phyloP scores from a whole-genome alignment of 2,797 vertebrate genomes.

The Sebastolobus altivelis region DNA sequence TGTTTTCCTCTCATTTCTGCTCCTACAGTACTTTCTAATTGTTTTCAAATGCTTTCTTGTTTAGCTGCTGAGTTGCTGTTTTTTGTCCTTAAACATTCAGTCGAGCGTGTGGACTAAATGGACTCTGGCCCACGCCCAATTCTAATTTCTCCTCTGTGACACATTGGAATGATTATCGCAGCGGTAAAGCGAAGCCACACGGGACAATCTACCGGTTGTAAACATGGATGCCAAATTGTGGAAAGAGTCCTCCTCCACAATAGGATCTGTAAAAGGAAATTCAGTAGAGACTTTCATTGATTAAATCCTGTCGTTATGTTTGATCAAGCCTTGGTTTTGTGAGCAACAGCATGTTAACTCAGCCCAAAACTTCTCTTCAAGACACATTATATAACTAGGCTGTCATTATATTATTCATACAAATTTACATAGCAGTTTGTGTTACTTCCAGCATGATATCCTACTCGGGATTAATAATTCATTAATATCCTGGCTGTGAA shows the following conservation, averaged over 20 bases:
- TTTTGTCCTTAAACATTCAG: slow-evolving; percentile 59
- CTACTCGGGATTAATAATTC: neutral
- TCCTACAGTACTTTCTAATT: slow-evolving; percentile 26
- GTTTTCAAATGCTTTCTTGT: slow-evolving; percentile 40
- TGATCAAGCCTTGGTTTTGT: slow-evolving; percentile 22
- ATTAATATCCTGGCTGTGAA: neutral
- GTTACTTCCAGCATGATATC: neutral
- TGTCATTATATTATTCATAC: neutral
- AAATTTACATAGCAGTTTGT: neutral
- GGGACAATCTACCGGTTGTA: slow-evolving; percentile 60
- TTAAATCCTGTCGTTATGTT: slow-evolving; percentile 10
- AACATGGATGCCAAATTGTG: slow-evolving; percentile 64
- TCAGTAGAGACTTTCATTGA: slow-evolving; percentile 12
- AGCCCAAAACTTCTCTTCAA: neutral
- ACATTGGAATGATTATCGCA: slow-evolving; percentile 77
- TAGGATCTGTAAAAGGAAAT: slow-evolving; percentile 24
- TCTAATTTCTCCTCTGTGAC: slow-evolving; percentile 65
- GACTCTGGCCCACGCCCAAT: slow-evolving; percentile 58
- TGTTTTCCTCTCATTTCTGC: slow-evolving; percentile 15
- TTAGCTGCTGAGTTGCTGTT: slow-evolving; percentile 66
- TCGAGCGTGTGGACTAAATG: slow-evolving; percentile 48
- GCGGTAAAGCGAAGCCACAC: slow-evolving; percentile 66
- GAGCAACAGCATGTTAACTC: slow-evolving; percentile 3
- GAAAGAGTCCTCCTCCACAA: slow-evolving; percentile 45
- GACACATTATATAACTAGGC: neutral